These are phyloP conservation scores for Rhyacichthys aspro DNA, from an alignment of 2,797 vertebrate species.

Conservation along the genomic window DNA sequence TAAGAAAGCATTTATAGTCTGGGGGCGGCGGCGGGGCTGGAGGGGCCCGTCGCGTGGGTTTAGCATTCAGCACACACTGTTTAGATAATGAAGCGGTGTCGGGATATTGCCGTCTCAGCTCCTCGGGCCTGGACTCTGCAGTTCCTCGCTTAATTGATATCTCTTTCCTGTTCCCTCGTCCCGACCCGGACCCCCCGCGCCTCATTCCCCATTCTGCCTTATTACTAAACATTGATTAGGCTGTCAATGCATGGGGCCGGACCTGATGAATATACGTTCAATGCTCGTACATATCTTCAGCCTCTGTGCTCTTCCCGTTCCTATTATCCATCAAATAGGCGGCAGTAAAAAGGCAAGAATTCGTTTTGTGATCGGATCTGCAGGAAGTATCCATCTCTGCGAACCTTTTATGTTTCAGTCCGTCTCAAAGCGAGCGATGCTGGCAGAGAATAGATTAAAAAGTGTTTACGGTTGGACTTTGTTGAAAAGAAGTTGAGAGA, in stretches of 20 bases:
- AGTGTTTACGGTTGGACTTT: neutral
- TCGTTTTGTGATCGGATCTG: constrained; percentile 20
- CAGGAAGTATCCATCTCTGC: constrained; percentile 20
- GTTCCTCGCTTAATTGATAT: constrained; percentile 81
- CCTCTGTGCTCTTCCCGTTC: constrained; percentile 1
- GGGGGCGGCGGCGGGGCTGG: constrained; percentile 3
- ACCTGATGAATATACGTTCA: constrained; percentile 75
- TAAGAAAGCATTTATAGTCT: constrained; percentile 16
- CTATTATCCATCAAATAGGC: constrained; percentile 33
- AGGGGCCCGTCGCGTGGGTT: constrained; percentile 38
- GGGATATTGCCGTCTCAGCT: constrained; percentile 85
- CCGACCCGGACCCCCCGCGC: constrained; percentile 54
- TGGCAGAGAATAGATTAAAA: neutral
- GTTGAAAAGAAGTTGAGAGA: neutral
- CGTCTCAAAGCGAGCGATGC: constrained; percentile 9
- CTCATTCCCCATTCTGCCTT: constrained; percentile 84
- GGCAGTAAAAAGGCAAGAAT: constrained; percentile 6
- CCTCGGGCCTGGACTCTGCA: constrained; percentile 79
- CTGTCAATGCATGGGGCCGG: constrained; percentile 64
- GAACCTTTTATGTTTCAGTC: constrained; percentile 24
- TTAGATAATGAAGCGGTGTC: constrained; percentile 83
- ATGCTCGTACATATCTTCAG: constrained; percentile 44
- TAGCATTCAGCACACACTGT: constrained; percentile 72
- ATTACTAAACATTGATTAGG: constrained; percentile 84
- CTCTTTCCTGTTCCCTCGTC: constrained; percentile 54